Evolutionary conservation across 2,113 vertebrate species (phyloP).

Genomic region (Amia ocellicauda): DNA sequence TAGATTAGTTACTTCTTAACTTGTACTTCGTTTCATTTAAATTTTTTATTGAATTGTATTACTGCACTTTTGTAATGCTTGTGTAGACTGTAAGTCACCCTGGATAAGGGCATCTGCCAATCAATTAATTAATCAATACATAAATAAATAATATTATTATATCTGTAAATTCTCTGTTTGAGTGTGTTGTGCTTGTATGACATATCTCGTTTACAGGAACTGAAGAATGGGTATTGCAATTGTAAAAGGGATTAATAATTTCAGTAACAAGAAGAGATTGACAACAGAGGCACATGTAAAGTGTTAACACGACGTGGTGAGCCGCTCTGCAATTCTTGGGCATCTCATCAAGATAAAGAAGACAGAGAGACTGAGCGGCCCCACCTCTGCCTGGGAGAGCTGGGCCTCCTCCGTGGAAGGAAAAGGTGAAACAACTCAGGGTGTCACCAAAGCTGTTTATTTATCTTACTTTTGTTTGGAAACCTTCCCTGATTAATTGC

Average conservation of each 20-base stretch:
- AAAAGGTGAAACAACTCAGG: conserved; percentile 50
- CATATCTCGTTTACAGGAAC: no score
- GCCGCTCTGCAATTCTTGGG: no score
- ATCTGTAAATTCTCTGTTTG: no score
- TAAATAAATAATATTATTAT: no score
- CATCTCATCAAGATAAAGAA: conserved; percentile 39
- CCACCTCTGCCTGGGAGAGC: conserved; percentile 67
- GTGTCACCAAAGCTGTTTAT: conserved; percentile 64
- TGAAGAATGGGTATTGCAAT: background rate
- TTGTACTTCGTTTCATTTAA: no score
- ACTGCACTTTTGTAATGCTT: no score
- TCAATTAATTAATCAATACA: no score
- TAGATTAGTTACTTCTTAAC: no score
- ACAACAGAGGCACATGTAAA: background rate
- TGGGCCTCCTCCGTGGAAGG: conserved; percentile 63
- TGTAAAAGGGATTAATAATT: background rate
- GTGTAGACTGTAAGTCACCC: no score
- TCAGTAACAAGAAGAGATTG: background rate
- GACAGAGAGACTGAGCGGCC: conserved; percentile 56
- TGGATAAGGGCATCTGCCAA: no score
- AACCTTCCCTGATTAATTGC: conserved; percentile 82
- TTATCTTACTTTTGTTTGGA: conserved; percentile 77
- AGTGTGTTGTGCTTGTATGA: no score
- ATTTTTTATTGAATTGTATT: no score
- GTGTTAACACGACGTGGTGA: background rate